Base-by-base conservation (phyloP, 2,113 vertebrate genomes). In the Crotalus horridus region DNA sequence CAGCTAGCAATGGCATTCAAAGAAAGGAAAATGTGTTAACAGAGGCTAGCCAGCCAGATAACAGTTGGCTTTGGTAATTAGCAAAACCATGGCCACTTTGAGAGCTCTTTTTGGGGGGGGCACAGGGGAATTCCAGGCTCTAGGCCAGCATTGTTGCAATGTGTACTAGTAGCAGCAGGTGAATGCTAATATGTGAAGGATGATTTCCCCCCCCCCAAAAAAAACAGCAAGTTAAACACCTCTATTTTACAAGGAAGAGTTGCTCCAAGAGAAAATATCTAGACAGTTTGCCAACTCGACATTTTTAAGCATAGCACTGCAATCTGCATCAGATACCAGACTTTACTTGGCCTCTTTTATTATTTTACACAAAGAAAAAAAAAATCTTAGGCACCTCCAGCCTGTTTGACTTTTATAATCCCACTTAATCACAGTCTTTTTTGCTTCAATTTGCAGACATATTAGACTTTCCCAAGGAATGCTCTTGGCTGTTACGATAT, bases 1-100 rank as follows among this genome's bases (percentile, higher is more conserved):
- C 95, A 88, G 94, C 95, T 94, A 97, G 95, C 95, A 96, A 95
- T 89, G 89, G 93, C 93, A 97, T 94, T 96, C 96, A 95, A 96
- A 97, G 89, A 53, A 90, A 95, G 87, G 88, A 58, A 91, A 95
- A 91, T 48, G 69, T 11, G 21, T 96, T 96, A 95, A 91, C 64
- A 93, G 64, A 90, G 56, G 92, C 85, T 92, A 94, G 95, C 95
- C 96, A 96, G 94, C 91, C 95, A 97, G 95, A 96, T 95, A 97
- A 96, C 96, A 97, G 96, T 96, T 94, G 89, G 94, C 94, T 96
- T 97, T 91, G 93, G 91, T 96, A 96, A 97, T 97, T 96, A 96
- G 95, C 94, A 93, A 94, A 85, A 96, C 93, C 91, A 91, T 89
- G 88, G 93, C 59, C 95, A 96, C 94, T 97, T 94, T 93, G 93